Base-by-base conservation (phyloP, 1,140 invertebrate genomes). In the Zaprionus gabonicus region DNA sequence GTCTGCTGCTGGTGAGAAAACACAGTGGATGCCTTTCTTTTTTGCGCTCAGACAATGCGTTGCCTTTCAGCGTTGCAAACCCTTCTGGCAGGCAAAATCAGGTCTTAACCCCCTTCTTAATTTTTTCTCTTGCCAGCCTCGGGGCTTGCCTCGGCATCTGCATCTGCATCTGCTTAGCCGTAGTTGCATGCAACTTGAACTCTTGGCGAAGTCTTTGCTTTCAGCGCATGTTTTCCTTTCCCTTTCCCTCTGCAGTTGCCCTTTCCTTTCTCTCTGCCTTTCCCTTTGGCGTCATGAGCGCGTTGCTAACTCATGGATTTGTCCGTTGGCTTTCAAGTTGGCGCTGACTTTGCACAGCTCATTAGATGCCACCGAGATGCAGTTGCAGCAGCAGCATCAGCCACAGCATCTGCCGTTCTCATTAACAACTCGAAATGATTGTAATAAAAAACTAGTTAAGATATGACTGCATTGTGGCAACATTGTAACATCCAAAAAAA, bases 91-190 rank as follows among this genome's bases (percentile, higher is more conserved):
- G 66, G 73, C 81, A 87, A 88, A 46, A 88, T 87, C 84, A 81
- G 81, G 85, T 88, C 85, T 90, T 87, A 87, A 81, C 85, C 81
- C 78, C 71, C 69, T 82, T 76, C 82, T 86, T 59, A 74, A 62
- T 66, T 58, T 6, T 64, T 49, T 63, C 38, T 44, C 17, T 51
- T 81, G 68, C 66, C 36, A 69, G 46, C 46, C 9, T 34, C 31
- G 9, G 31, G 31, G 31, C 31, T 10, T 34, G 17, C 46, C 7
- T 20, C 46, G n/a, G 9, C n/a, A 3, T 10, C 46, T 20, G 46
- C 44, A 46, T 46, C 44, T 74, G 71, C 80, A 82, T 82, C 74
- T 73, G 63, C 78, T 80, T 78, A 78, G 71, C 49, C 38, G 36
- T 27, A 41, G 66, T 59, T 68, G 73, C 68, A 71, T 78, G 84